Base-by-base conservation (phyloP, 2,797 vertebrate genomes). In the Ispidina lecontei region DNA sequence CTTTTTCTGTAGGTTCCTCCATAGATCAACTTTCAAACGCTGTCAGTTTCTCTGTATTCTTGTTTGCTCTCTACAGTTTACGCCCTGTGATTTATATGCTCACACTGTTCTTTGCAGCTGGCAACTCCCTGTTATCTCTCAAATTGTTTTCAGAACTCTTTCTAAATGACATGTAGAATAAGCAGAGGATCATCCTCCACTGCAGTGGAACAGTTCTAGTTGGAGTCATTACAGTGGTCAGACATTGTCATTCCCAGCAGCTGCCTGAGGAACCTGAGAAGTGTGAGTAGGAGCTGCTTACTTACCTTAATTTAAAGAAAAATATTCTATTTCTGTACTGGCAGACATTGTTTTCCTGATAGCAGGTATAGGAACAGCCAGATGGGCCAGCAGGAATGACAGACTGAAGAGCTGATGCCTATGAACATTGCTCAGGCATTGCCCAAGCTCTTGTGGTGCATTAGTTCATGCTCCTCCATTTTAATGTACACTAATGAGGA, bases 321-420 rank as follows among this genome's bases (percentile, higher is more conserved):
- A n/a, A 12, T 2, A 1, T 0, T 1, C 5, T 62, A 43, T 74
- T 46, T 72, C 0, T 69, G 3, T 18, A 10, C 41, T 41, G 43
- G 58, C 18, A 7, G 7, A 2, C 2, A 9, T 12, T 58, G 5
- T 84, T 84, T 79, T 49, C 25, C 25, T 54, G 29, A 17, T 52
- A 33, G 21, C 17, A 76, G 17, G 46, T 13, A 29, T 39, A 59
- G 56, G 56, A 60, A 18, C 2, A n/a, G 4, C 7, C 33, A 31
- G 28, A 9, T 41, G 56, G 44, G 59, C 26, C 52, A 84, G 39
- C 12, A 72, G 44, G 39, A 65, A 33, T 43, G 59, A 21, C 25
- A 58, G 31, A 14, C 0, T 10, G 8, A 47, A 71, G 55, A 67
- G 9, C 8, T 62, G 23, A 20, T 67, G 23, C 12, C 3, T 7